phyloP scores from a whole-genome alignment of 2,888 invertebrate genomes.

The Drosophila hawaiiensis region DNA sequence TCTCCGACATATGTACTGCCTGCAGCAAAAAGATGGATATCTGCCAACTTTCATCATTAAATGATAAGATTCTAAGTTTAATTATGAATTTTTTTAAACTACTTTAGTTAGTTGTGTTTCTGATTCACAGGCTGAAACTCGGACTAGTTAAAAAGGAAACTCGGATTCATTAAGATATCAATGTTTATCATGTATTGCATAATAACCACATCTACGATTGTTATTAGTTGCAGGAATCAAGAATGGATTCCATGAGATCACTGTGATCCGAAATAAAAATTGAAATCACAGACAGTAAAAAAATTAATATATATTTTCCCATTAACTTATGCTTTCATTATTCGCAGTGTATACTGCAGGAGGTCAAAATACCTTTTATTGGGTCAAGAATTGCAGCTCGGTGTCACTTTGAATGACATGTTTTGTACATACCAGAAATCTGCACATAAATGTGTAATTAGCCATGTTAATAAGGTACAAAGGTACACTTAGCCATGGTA shows the following conservation, averaged over 20 bases:
- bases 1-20: too few relatives aligned
- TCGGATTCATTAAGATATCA: too few relatives aligned
- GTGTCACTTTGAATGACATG: background rate
- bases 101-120: background rate
- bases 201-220: background rate
- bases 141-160: background rate
- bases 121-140: background rate
- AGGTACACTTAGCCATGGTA: background rate
- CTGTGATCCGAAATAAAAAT: background rate
- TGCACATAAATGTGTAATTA: background rate
- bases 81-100: background rate
- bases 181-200: too few relatives aligned
- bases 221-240: too few relatives aligned
- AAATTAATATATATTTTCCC: background rate
- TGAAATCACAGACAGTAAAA: background rate
- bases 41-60: background rate
- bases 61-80: background rate
- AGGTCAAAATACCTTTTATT: background rate
- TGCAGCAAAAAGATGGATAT: too few relatives aligned
- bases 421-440: background rate
- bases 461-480: background rate
- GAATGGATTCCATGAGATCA: too few relatives aligned
- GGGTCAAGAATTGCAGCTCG: background rate
- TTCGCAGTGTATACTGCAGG: background rate
- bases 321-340: background rate